Evolutionary conservation across 2,113 vertebrate species (phyloP), one percentile per base, ranked within the genome.

Genomic region (Labeo rohita): DNA sequence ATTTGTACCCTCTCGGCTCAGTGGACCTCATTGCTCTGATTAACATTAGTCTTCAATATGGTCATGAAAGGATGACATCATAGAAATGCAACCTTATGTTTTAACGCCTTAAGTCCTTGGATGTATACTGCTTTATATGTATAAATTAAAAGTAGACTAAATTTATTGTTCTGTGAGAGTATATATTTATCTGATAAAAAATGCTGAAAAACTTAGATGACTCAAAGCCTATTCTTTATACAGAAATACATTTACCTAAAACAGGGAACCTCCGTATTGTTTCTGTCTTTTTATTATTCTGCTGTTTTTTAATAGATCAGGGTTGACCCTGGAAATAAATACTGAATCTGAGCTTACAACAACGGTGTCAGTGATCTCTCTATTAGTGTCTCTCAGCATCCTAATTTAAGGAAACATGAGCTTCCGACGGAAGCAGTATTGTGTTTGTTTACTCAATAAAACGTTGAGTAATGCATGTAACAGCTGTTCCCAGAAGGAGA

Each of bases 81-180:
- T 91, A 93, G 90, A 93, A 93, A 94, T 91, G 89, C 88, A 92
- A 92, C 93, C 83, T 89, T 93, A 91, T 92, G 91, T 91, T 88
- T 88, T 91, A 92, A 92, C 83, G 90, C 91, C 89, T 92, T 92
- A 90, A 92, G 88, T 92, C 49, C 84, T 68, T 86, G 83, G 79
- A 87, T 90, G 82, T 77, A 54, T 85, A 91, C 84, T 93, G 93
- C 94, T 94, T 93, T 94, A 85, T 93, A 93, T 92, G 90, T 91
- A 90, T 92, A 91, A 92, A 93, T 93, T 91, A 93, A 94, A 94
- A 90, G 85, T 87, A 84, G 79, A 88, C 61, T 89, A 87, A 88
- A 83, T 86, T 83, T 91, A 90, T 92, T 90, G 90, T 85, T 80
- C 74, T 84, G 78, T 85, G 88, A 88, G 86, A 85, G 88, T 85